Conservation (phyloP, 2,888 invertebrate species). For the Spicauda simplicius region DNA sequence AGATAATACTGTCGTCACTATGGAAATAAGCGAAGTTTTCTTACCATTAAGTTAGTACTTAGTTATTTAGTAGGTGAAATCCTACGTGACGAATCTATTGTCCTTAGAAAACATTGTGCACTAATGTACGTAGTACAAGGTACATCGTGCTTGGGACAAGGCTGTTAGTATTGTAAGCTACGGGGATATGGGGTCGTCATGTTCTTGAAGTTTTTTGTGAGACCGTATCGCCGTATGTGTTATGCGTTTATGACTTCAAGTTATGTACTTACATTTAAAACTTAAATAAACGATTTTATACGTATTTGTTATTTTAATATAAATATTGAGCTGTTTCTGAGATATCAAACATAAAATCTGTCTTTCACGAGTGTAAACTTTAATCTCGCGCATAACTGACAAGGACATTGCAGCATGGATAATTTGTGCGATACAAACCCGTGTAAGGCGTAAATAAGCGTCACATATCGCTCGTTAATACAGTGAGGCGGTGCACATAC, state of each 20-base stretch:
- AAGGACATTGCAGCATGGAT: conserved; percentile 72
- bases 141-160: neutral
- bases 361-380: conserved; percentile 19
- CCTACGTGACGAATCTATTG: neutral
- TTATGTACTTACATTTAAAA: neutral
- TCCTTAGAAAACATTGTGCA: neutral
- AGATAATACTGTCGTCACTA: neutral
- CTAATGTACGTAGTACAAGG: no score
- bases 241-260: neutral
- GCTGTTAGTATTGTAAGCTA: neutral
- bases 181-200: neutral
- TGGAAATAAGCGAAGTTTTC: neutral
- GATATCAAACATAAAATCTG: conserved; percentile 51
- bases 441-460: conserved; percentile 60
- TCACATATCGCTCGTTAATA: conserved; percentile 44
- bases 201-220: neutral
- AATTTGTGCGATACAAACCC: conserved; percentile 62
- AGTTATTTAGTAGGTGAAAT: neutral
- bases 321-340: conserved; percentile 55
- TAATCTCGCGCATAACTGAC: conserved; percentile 55
- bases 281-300: conserved; percentile 4
- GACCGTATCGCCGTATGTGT: neutral
- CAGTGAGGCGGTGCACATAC: conserved; percentile 47
- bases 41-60: neutral
- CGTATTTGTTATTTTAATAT: neutral